Evolutionary conservation across 2,113 vertebrate genomes (phyloP).

Genomic region (Suricata suricatta): DNA sequence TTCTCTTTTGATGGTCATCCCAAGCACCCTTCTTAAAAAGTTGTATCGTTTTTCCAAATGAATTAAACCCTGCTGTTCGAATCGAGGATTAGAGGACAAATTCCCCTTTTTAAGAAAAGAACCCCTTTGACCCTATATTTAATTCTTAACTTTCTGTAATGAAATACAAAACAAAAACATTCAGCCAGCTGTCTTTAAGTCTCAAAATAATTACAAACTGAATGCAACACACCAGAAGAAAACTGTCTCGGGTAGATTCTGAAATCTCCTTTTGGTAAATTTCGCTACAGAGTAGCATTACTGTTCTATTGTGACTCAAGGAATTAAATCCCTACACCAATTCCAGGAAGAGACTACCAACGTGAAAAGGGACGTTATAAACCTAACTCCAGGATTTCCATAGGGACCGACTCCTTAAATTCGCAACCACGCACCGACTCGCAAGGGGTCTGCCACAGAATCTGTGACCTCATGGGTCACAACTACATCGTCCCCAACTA

Average conservation of each 20-base stretch:
- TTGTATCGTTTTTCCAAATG: constrained; percentile 46
- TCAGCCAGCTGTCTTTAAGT: not conserved
- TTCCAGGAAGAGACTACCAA: not conserved
- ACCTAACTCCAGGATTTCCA: not conserved
- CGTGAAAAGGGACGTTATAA: not conserved
- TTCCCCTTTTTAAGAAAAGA: not conserved
- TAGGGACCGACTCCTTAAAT: not conserved
- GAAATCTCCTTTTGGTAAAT: not conserved
- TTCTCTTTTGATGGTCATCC: not conserved
- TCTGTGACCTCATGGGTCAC: not conserved
- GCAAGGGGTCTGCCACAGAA: not conserved
- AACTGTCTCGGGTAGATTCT: not conserved
- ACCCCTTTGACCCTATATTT: not conserved
- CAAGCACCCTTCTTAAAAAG: not conserved
- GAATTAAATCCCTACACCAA: not conserved
- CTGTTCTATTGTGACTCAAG: not conserved
- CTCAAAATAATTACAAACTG: not conserved
- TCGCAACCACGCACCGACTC: not conserved
- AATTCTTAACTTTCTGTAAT: not conserved
- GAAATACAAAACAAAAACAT: constrained; percentile 2
- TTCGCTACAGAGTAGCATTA: not conserved
- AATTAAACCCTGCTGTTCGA: not conserved
- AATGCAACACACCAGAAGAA: not conserved
- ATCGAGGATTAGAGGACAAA: not conserved
- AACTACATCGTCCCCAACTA: not conserved